phyloP scores from a whole-genome alignment of 1,140 invertebrate genomes.

The Melanaphis sacchari region DNA sequence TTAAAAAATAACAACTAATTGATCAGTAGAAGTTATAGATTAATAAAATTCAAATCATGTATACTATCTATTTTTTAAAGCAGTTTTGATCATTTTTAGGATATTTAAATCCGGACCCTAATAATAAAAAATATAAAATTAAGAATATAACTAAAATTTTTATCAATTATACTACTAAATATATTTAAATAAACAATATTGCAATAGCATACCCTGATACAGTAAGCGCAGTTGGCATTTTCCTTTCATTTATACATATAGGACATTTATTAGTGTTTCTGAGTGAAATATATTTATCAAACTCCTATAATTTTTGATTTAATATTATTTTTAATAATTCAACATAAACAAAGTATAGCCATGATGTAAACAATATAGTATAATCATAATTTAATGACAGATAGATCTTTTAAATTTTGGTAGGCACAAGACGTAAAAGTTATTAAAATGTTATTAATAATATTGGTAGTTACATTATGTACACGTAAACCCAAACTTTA shows the following conservation, averaged over 20 bases:
- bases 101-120: too few species aligned
- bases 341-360: not conserved
- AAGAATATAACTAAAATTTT: too few species aligned
- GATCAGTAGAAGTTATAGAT: too few species aligned
- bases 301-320: not conserved
- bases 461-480: not conserved
- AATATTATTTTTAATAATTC: not conserved
- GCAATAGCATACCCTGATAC: conserved; percentile 57
- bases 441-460: not conserved
- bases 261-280: conserved; percentile 55
- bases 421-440: not conserved
- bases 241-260: conserved; percentile 55
- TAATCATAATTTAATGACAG: not conserved
- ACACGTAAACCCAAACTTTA: not conserved
- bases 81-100: too few species aligned
- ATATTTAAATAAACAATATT: not conserved
- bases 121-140: too few species aligned
- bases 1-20: too few species aligned
- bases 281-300: not conserved
- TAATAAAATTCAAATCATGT: too few species aligned
- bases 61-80: too few species aligned
- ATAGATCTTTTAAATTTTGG: not conserved
- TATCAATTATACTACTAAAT: not conserved
- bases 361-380: not conserved
- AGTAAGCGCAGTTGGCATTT: conserved; percentile 58